Evolutionary conservation across 2,113 vertebrate genomes (phyloP), one percentile per base, ranked within the genome.

Genomic region (Indicator indicator): DNA sequence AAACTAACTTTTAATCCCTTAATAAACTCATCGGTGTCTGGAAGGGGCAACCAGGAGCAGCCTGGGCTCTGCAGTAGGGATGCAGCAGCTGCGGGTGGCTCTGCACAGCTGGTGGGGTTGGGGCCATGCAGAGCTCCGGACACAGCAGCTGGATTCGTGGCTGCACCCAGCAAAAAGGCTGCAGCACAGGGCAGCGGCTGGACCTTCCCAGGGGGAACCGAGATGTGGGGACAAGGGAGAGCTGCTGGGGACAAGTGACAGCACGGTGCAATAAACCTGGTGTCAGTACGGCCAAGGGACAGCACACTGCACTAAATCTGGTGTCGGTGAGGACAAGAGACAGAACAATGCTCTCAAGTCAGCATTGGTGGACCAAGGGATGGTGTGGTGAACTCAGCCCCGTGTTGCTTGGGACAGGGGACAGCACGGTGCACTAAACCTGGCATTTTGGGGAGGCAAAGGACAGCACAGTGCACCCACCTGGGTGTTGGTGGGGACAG

Each of bases 1-100:
- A 64, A 83, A 55, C 32, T 20, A 73, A 95, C 78, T 94, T 91
- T 88, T 80, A 95, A 91, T 83, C 72, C 68, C 32, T 65, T 80
- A 85, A 88, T 88, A 89, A 95, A 93, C 54, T 56, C 82, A 9
- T 67, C 5, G 7, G 64, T 76, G 5, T 62, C 71, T 55, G 90
- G n/a, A 52, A 76, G 50, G 68, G 56, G 60, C 4, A 3, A 69
- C 30, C 67, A 6, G 40, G 59, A 56, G 74, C 69, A 62, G 85
- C 54, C 54, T 1, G 32, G 38, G 72, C 32, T 79, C 18, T 33
- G 84, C 21, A 9, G 55, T 48, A 42, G 59, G 1, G 26, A 16
- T 32, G 86, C 38, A 32, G 67, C 86, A 21, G 54, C 42, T 36
- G 36, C 36, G 36, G 36, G 36, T 36, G 16, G 42, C 36, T 27